These are phyloP conservation scores for Cryptus armator DNA, from an alignment of 2,888 invertebrate genomes.

Conservation along the genomic window DNA sequence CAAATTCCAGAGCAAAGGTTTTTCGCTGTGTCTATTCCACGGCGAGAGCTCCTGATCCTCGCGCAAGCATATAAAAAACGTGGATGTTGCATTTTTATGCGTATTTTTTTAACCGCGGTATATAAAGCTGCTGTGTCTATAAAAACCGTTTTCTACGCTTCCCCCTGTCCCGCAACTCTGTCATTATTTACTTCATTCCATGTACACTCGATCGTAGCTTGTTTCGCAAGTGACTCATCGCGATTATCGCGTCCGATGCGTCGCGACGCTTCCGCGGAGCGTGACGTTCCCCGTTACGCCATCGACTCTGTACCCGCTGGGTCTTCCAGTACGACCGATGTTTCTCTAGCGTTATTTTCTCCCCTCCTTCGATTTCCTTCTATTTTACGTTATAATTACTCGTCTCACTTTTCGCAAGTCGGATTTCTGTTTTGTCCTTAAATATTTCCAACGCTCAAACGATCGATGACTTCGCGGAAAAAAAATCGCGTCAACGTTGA, in stretches of 20 bases:
- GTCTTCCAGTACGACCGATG: not conserved
- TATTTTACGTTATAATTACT: constrained; percentile 10
- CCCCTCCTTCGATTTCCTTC: not conserved
- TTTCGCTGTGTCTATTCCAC: not conserved
- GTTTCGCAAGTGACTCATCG: constrained; percentile 50
- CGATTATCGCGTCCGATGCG: constrained; percentile 58
- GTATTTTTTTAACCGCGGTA: not conserved
- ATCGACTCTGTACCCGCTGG: constrained; percentile 10
- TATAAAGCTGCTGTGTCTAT: constrained; percentile 16
- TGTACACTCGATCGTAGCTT: constrained; percentile 1
- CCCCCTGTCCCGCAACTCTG: not conserved
- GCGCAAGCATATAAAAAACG: not conserved
- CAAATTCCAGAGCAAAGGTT: constrained; percentile 65
- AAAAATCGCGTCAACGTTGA: not conserved
- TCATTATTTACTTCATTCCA: constrained; percentile 5
- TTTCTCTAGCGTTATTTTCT: not conserved
- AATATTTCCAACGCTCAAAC: constrained; percentile 8
- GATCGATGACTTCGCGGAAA: constrained; percentile 32
- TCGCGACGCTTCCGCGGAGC: constrained; percentile 57
- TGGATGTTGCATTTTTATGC: not conserved
- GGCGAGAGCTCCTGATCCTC: not conserved
- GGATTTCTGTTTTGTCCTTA: constrained; percentile 6
- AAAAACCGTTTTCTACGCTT: constrained; percentile 19
- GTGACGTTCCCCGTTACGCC: constrained; percentile 64
- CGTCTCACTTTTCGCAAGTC: not conserved